Percentiles rank a stretch among this genome's conserved stretches.
Conservation (phyloP, 2,113 vertebrate species). For the Emydocephalus ijimae region DNA sequence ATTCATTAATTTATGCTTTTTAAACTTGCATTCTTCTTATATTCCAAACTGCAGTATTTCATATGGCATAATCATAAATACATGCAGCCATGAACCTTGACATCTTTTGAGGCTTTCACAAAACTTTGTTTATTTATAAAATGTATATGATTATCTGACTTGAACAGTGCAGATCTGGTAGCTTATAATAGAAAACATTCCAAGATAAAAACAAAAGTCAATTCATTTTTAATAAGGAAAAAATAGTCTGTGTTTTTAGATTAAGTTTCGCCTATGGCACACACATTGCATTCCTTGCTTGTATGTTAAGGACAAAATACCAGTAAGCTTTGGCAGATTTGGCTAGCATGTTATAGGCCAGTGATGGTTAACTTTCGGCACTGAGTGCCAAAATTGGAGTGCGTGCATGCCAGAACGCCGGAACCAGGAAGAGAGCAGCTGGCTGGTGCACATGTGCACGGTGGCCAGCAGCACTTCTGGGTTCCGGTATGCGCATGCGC, state of each 20-base stretch:
- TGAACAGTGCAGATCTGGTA: background rate
- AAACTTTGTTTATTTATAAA: background rate
- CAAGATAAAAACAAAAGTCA: background rate
- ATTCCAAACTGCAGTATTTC: background rate
- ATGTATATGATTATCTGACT: background rate
- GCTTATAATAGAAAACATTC: background rate
- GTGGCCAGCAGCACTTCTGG: too few relatives aligned
- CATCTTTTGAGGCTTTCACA: background rate
- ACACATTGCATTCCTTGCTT: background rate
- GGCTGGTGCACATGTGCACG: too few relatives aligned
- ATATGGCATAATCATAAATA: background rate
- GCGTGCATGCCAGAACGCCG: rapidly evolving
- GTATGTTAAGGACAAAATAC: background rate
- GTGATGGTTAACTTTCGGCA: too few relatives aligned
- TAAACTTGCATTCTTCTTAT: background rate
- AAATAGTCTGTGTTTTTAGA: background rate
- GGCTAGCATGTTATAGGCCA: background rate
- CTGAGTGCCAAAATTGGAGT: too few relatives aligned
- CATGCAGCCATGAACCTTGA: background rate
- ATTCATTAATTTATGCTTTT: background rate
- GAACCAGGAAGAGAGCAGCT: too few relatives aligned
- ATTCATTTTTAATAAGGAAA: background rate
- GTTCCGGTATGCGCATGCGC: too few relatives aligned
- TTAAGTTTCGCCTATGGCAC: background rate
- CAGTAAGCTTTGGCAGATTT: background rate